Percentiles rank a stretch among this genome's conserved stretches.
Evolutionary conservation across 2,797 vertebrate genomes (phyloP).

Genomic region (Poecilia wingei): DNA sequence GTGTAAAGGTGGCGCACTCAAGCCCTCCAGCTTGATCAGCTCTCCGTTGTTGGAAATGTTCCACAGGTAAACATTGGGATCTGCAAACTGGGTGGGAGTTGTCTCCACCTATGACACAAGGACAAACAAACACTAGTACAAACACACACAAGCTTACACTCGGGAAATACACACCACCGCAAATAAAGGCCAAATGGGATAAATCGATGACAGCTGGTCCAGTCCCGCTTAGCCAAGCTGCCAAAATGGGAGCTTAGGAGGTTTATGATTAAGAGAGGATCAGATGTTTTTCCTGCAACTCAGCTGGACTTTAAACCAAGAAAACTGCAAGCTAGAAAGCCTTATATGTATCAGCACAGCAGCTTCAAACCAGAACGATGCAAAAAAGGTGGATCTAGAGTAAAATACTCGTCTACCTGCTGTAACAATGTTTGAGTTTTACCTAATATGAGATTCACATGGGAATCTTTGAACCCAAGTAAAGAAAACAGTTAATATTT

Average conservation of each 20-base stretch:
- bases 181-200: slow-evolving; percentile 24
- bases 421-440: slow-evolving; percentile 5
- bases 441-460: slow-evolving; percentile 7
- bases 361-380: not conserved
- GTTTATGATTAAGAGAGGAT: slow-evolving; percentile 64
- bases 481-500: slow-evolving; percentile 54
- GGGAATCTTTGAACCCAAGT: slow-evolving; percentile 18
- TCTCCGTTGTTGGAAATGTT: slow-evolving; percentile 87
- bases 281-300: not conserved
- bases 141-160: not conserved
- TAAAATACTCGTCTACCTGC: not conserved
- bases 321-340: slow-evolving; percentile 34
- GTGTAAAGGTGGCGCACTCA: slow-evolving; percentile 61
- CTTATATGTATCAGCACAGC: not conserved
- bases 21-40: slow-evolving; percentile 85
- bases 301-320: slow-evolving; percentile 60
- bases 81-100: slow-evolving; percentile 87
- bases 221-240: slow-evolving; percentile 13
- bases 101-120: slow-evolving; percentile 85
- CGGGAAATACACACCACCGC: slow-evolving; percentile 9
- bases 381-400: not conserved
- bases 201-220: slow-evolving; percentile 14
- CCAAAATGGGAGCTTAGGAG: slow-evolving; percentile 10
- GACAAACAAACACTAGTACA: slow-evolving; percentile 1
- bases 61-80: slow-evolving; percentile 92